phyloP scores from a whole-genome alignment of 2,888 invertebrate genomes.

The Cyclophora punctaria region DNA sequence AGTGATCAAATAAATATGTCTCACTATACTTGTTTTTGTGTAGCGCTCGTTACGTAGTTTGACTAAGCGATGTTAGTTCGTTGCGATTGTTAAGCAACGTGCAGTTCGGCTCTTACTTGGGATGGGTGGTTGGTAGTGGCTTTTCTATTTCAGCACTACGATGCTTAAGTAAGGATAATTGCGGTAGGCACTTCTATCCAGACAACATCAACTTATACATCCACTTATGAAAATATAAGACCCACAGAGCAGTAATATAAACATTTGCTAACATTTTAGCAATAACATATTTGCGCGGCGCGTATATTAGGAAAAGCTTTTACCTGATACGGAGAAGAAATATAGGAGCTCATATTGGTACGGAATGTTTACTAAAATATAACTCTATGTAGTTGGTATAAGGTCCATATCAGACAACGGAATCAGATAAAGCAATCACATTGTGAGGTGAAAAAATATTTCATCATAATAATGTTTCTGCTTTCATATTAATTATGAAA shows the following conservation, averaged over 20 bases:
- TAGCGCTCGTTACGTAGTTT: too few species aligned
- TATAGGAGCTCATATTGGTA: constrained; percentile 31
- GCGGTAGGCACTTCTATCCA: too few species aligned
- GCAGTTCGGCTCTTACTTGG: too few species aligned
- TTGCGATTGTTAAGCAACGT: too few species aligned
- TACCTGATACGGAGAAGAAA: constrained; percentile 38
- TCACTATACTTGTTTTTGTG: too few species aligned
- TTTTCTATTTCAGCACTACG: too few species aligned
- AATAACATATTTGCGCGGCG: constrained; percentile 34
- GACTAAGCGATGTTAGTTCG: too few species aligned
- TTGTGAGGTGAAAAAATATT: constrained; percentile 7
- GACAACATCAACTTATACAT: neutral
- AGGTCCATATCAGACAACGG: constrained; percentile 1
- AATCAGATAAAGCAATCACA: constrained; percentile 1
- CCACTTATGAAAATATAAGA: too few species aligned
- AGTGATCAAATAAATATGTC: too few species aligned
- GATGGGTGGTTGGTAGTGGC: too few species aligned
- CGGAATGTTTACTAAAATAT: constrained; percentile 3
- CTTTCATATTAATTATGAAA: constrained; percentile 6
- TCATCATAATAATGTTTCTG: constrained; percentile 5
- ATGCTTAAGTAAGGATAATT: too few species aligned
- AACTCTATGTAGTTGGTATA: neutral
- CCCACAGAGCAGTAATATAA: constrained; percentile 16
- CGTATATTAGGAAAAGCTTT: constrained; percentile 49
- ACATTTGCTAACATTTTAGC: constrained; percentile 23